Percentiles rank a stretch among this genome's conserved stretches.
These are phyloP conservation scores for Tamandua tetradactyla DNA, from an alignment of 2,797 vertebrate genomes.

Conservation along the genomic window DNA sequence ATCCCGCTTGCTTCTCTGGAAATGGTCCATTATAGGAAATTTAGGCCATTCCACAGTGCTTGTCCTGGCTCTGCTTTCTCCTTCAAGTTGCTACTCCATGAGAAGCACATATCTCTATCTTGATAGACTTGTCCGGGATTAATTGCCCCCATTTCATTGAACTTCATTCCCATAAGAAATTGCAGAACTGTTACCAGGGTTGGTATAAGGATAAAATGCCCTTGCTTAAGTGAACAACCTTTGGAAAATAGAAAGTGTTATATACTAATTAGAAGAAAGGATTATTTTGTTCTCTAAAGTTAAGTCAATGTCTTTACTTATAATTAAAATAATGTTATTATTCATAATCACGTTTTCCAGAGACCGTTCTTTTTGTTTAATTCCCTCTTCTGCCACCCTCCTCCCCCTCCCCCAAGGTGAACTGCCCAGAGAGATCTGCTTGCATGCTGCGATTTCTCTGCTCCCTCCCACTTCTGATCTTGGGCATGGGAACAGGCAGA, in stretches of 20 bases:
- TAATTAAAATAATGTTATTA: constrained; percentile 2
- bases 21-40: background rate
- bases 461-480: constrained; percentile 32
- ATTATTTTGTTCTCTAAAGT: constrained; percentile 9
- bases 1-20: background rate
- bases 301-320: background rate
- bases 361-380: background rate
- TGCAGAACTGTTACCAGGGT: background rate
- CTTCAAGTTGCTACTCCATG: background rate
- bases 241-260: background rate
- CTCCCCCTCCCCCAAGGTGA: background rate
- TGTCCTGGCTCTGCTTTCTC: background rate
- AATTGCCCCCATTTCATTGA: background rate
- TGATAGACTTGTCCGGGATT: background rate
- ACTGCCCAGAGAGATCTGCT: constrained; percentile 4
- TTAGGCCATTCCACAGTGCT: background rate
- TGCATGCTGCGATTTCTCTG: constrained; percentile 33
- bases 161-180: background rate
- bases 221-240: background rate
- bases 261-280: background rate
- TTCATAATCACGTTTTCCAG: background rate
- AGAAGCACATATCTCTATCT: background rate
- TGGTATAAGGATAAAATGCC: background rate
- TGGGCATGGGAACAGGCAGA: constrained; percentile 58
- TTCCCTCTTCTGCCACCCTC: background rate